A percentile compares a stretch with the other conserved stretches of the same genome.
Conservation (phyloP, 2,797 vertebrate species). For the Enteromius radiatus region DNA sequence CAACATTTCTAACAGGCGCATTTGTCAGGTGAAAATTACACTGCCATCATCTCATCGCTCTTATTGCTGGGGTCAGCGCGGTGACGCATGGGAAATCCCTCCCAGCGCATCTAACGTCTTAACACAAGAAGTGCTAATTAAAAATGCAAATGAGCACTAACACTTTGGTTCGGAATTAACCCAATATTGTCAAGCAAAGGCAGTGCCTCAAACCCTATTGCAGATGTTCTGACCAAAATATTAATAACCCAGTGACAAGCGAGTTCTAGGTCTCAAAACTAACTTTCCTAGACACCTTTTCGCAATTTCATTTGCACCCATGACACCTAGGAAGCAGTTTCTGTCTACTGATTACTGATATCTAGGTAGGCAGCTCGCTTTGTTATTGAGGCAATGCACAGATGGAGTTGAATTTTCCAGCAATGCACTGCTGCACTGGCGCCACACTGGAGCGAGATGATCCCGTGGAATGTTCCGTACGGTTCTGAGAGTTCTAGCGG, state of each 20-base stretch:
- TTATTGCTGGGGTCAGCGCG: slow-evolving; percentile 2
- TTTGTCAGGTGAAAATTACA: slow-evolving; percentile 49
- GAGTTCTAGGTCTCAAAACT: background rate
- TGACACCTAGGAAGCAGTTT: background rate
- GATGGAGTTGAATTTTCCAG: slow-evolving; percentile 2
- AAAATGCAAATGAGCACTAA: slow-evolving; percentile 66
- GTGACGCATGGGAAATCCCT: slow-evolving; percentile 38
- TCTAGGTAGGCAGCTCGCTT: background rate
- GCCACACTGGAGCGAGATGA: slow-evolving; percentile 68
- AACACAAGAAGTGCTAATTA: slow-evolving; percentile 66
- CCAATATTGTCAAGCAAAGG: background rate
- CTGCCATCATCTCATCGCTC: slow-evolving; percentile 9
- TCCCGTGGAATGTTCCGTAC: slow-evolving; percentile 70
- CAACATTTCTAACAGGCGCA: background rate
- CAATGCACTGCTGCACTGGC: slow-evolving; percentile 27
- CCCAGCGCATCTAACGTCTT: slow-evolving; percentile 49
- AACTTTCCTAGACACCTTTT: background rate
- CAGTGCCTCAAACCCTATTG: background rate
- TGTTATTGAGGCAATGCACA: background rate
- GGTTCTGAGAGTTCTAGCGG: slow-evolving; percentile 47
- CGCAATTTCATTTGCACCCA: background rate
- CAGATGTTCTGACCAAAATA: background rate
- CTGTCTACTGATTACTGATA: background rate
- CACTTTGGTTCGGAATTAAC: slow-evolving; percentile 30
- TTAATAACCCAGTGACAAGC: background rate